Evolutionary conservation across 2,797 vertebrate species (phyloP).

Genomic region (Lepilemur septentrionalis): DNA sequence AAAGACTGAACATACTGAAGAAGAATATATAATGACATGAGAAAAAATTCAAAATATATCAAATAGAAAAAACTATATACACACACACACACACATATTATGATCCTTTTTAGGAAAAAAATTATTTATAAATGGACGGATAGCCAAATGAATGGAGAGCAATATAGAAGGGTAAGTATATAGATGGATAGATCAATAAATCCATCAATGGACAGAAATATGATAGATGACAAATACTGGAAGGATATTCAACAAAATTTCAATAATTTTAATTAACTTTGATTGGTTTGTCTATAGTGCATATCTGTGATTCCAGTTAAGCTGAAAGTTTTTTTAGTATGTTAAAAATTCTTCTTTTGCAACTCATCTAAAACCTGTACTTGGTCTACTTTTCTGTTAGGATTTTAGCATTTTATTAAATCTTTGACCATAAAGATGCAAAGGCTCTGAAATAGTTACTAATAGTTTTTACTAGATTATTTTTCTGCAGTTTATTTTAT

Average conservation of each 20-base stretch:
- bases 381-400: not conserved
- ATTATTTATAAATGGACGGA: not conserved
- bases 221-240: not conserved
- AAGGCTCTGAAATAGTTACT: not conserved
- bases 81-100: too few relatives aligned
- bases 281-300: not conserved
- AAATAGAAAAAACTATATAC: not conserved
- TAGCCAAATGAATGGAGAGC: not conserved
- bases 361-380: not conserved
- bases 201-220: not conserved
- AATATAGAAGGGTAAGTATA: not conserved
- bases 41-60: not conserved
- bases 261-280: not conserved
- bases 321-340: not conserved
- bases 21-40: not conserved
- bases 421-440: not conserved
- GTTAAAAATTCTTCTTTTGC: not conserved
- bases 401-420: not conserved
- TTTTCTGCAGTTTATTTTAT: not conserved
- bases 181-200: not conserved
- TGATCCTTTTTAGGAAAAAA: not conserved
- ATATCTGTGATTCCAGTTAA: not conserved
- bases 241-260: not conserved
- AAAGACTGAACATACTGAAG: not conserved
- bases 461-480: not conserved